A percentile compares a stretch with the other conserved stretches of the same genome.
phyloP scores from a whole-genome alignment of 2,113 vertebrate species.

The Gracilinanus agilis region DNA sequence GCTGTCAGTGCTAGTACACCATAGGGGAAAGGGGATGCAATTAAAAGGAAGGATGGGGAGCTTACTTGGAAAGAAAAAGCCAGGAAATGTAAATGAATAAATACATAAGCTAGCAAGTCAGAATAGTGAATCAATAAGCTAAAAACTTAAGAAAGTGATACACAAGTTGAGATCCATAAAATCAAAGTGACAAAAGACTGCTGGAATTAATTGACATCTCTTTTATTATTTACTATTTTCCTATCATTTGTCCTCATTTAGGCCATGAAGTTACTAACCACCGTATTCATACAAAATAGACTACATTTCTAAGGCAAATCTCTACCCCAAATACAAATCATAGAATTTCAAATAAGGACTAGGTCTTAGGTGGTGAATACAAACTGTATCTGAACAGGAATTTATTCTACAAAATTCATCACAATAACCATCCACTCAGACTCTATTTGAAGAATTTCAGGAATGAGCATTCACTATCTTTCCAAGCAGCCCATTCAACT shows the following conservation, averaged over 20 bases:
- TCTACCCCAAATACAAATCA: background rate
- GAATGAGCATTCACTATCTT: background rate
- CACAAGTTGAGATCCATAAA: background rate
- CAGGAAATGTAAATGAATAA: background rate
- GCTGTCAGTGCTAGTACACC: background rate
- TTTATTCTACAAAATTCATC: background rate
- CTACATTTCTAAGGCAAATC: rapidly evolving
- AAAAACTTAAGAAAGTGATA: background rate
- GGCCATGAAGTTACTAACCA: too few relatives aligned
- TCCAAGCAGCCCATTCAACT: background rate
- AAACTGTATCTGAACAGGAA: background rate
- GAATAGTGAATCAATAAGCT: background rate
- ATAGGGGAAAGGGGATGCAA: background rate
- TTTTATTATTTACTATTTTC: background rate
- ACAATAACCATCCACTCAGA: background rate
- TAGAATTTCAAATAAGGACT: background rate
- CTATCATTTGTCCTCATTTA: too few relatives aligned
- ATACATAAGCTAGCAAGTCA: background rate
- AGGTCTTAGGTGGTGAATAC: background rate
- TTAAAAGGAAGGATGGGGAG: background rate
- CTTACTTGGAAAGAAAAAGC: background rate
- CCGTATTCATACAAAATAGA: background rate
- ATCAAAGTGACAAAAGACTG: too few relatives aligned
- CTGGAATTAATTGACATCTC: rapidly evolving
- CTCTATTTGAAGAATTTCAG: background rate